These are phyloP conservation scores for Bombyx mandarina DNA, from an alignment of 1,140 invertebrate species.

Conservation along the genomic window DNA sequence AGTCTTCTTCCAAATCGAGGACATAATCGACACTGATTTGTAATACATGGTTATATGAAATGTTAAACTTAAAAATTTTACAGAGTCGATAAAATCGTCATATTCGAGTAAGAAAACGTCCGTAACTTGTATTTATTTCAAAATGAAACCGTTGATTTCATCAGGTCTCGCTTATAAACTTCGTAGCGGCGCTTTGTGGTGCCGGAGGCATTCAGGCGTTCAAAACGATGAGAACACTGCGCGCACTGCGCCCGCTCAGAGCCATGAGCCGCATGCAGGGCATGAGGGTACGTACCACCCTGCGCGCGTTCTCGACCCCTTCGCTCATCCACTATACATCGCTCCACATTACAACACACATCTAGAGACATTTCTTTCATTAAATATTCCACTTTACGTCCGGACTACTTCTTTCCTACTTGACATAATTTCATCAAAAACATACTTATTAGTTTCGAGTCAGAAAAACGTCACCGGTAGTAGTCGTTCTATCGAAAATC, in stretches of 20 bases:
- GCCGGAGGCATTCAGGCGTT: conserved; percentile 97
- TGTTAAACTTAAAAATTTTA: neutral
- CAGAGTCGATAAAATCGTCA: neutral
- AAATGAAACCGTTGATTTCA: conserved; percentile 55
- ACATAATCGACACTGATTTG: too few relatives aligned
- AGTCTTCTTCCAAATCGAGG: too few relatives aligned
- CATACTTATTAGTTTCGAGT: conserved; percentile 23
- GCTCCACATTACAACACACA: conserved; percentile 32
- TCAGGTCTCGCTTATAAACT: conserved; percentile 97
- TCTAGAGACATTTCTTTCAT: neutral
- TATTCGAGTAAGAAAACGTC: neutral
- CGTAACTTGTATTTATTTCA: conserved; percentile 18
- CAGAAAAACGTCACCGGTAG: conserved; percentile 39
- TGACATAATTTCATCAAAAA: too few relatives aligned
- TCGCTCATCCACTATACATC: conserved; percentile 34
- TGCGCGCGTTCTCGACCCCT: conserved; percentile 22
- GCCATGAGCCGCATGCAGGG: conserved; percentile 98
- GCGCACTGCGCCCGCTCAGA: conserved; percentile 93
- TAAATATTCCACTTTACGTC: too few relatives aligned
- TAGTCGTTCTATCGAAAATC: conserved; percentile 46
- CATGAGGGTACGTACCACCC: conserved; percentile 90
- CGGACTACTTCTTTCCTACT: too few relatives aligned
- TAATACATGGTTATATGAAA: too few relatives aligned
- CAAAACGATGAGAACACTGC: conserved; percentile 97
- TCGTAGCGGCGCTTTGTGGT: conserved; percentile 93